These are phyloP conservation scores for Helleia helle DNA, from an alignment of 2,888 invertebrate genomes.

Conservation along the genomic window DNA sequence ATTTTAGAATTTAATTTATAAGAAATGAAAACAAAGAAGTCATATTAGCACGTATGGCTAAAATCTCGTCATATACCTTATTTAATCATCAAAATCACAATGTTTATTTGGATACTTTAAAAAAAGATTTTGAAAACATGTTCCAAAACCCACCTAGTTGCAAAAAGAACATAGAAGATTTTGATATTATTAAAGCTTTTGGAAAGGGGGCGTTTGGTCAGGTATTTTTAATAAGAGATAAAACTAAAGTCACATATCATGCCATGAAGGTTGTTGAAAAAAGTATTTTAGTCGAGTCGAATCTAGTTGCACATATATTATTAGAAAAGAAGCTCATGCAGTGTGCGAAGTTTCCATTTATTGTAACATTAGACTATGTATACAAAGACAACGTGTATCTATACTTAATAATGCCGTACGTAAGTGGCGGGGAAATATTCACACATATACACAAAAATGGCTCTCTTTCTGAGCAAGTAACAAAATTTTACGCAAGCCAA, in stretches of 20 bases:
- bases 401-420: conserved; percentile 87
- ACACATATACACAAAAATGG: conserved; percentile 78
- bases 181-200: conserved; percentile 82
- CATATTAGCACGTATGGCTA: too few relatives aligned
- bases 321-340: conserved; percentile 91
- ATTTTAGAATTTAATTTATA: too few relatives aligned
- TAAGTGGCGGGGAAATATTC: conserved; percentile 91
- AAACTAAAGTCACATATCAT: conserved; percentile 75
- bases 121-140: conserved; percentile 42
- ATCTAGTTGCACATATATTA: conserved; percentile 90
- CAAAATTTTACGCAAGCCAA: conserved; percentile 93
- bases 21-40: too few relatives aligned
- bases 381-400: conserved; percentile 90
- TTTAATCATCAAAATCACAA: conserved; percentile 45
- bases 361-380: conserved; percentile 83
- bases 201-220: conserved; percentile 94
- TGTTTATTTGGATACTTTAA: conserved; percentile 49
- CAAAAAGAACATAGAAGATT: conserved; percentile 67
- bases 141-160: conserved; percentile 25
- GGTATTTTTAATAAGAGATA: conserved; percentile 83
- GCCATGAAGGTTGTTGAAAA: conserved; percentile 95
- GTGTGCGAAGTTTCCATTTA: conserved; percentile 88
- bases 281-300: conserved; percentile 86
- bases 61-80: too few relatives aligned
- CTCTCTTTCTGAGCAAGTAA: conserved; percentile 80